Base-by-base conservation (phyloP, 2,888 invertebrate genomes). In the Caenorhabditis doughertyi region DNA sequence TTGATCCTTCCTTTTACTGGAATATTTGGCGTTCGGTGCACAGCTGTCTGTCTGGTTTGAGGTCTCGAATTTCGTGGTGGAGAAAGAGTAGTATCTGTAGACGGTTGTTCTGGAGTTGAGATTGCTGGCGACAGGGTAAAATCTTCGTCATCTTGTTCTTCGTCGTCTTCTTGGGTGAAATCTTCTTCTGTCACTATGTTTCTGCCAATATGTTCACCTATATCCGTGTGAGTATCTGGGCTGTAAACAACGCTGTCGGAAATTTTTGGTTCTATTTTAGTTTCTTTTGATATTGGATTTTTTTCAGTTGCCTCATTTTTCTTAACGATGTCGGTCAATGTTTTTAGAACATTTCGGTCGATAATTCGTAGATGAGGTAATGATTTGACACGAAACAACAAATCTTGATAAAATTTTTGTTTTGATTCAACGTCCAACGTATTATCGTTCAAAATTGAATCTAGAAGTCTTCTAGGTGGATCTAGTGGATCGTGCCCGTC, bases 401-500 rank as follows among this genome's bases (percentile, higher is more conserved):
- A n/a, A n/a, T n/a, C n/a, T n/a, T n/a, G n/a, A n/a, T n/a, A n/a
- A n/a, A 44, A 44, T 44, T 44, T 11, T 16, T n/a, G 44, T 44
- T 53, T 53, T 21, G 53, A 53, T 1, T 27, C 53, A 27, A 16
- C 16, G 27, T 53, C 53, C 16, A 53, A 27, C 9, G 53, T 25
- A 2, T 53, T 53, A 53, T 53, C 53, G 16, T 53, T 53, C 16
- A 53, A 27, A 13, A 53, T 53, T 25, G 25, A 11, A 13, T 53
- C 53, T 3, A 53, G 27, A 3, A 53, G 16, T 3, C 53, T 25
- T 13, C 53, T 8, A 3, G 53, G 11, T 13, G 53, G 53, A 16
- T 53, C 53, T 27, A 53, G 29, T 9, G 55, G 55, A n/a, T 55
- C 5, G 9, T 55, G 55, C 0, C 55, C 55, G 29, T 55, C 55